Percentiles rank a stretch among this genome's conserved stretches.
Conservation (phyloP, 2,797 vertebrate genomes). For the Onychomys torridus region DNA sequence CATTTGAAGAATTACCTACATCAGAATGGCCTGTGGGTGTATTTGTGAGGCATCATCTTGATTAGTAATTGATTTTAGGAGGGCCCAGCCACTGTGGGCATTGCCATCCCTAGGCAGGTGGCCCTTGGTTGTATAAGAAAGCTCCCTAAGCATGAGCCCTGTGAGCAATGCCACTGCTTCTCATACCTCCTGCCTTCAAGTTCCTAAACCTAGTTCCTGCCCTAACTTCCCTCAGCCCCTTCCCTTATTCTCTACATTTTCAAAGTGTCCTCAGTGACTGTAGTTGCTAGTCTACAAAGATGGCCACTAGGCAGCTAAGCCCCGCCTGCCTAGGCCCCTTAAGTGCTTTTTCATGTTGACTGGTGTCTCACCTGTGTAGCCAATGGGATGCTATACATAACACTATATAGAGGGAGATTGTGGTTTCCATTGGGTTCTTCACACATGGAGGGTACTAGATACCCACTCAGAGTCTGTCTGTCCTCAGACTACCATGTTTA, state of each 20-base stretch:
- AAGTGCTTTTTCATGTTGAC: background rate
- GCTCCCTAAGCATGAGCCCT: background rate
- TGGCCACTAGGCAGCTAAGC: background rate
- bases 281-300: background rate
- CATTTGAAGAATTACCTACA: too few relatives aligned
- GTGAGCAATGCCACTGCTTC: background rate
- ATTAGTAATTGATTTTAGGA: background rate
- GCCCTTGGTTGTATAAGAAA: background rate
- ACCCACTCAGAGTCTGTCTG: too few relatives aligned
- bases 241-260: background rate
- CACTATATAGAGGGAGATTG: background rate
- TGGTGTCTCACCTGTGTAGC: background rate
- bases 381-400: background rate
- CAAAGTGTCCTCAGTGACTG: background rate
- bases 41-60: background rate
- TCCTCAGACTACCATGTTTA: background rate
- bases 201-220: background rate
- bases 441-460: rapidly evolving
- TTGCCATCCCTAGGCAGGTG: background rate
- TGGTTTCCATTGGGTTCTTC: background rate
- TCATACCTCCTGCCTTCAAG: background rate
- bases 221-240: background rate
- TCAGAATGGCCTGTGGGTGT: background rate
- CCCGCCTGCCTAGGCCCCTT: background rate
- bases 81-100: background rate